Evolutionary conservation across 2,797 vertebrate species (phyloP), one percentile per base, ranked within the genome.

Genomic region (Epinephelus coioides): DNA sequence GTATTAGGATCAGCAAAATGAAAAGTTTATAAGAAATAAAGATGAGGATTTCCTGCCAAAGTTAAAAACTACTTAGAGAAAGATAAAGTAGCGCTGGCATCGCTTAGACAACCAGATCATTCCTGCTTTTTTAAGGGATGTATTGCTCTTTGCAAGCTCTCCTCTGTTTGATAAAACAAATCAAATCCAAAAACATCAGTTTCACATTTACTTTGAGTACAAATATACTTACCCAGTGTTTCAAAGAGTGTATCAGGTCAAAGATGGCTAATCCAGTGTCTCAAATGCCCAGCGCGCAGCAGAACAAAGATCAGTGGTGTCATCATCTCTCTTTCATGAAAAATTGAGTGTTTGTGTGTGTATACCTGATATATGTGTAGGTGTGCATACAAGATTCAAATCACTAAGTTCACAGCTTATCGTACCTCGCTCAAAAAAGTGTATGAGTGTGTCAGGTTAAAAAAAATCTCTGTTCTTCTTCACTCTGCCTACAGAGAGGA

Each of bases 341-440:
- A 55, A 47, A 18, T 6, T 4, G 19, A 8, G 3, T 2, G 25
- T 3, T 17, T 67, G 27, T 60, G 34, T 51, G 44, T 46, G 10
- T 49, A 2, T 6, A 27, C 54, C n/a, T 59, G n/a, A 34, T 6
- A 17, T 13, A 27, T 27, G 40, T 55, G 59, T 63, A 30, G 25
- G 67, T 64, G 50, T 63, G 69, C 61, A 6, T 18, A 2, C 38
- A 34, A 25, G 65, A 15, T 51, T 50, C 21, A 64, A 64, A 57
- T 59, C 44, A 51, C 15, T 57, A 23, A 59, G 9, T 59, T 59
- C 21, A 43, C 63, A 43, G 17, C 18, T 25, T 40, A 17, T 51
- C 2, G 0, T n/a, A 19, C 1, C 43, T 34, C n/a, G 38, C 15
- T 54, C 19, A 61, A 44, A 43, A 43, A 25, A 25, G 3, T n/a